A percentile compares a stretch with the other conserved stretches of the same genome.
Conservation (phyloP, 2,113 vertebrate species). For the Nannobrachium achirus region DNA sequence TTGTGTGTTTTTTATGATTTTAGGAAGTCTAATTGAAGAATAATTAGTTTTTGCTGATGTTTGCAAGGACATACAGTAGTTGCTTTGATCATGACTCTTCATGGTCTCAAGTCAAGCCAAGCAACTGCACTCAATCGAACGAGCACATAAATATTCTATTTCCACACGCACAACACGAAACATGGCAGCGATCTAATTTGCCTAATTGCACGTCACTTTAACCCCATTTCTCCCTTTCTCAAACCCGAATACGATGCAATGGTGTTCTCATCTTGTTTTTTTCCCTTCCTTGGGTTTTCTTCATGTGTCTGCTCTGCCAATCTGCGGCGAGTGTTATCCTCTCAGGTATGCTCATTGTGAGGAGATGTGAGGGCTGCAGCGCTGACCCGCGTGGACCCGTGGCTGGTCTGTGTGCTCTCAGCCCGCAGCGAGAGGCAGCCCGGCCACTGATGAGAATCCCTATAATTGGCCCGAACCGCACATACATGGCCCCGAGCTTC, state of each 20-base stretch:
- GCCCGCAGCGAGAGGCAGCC: slow-evolving; percentile 69
- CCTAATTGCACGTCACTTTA: neutral
- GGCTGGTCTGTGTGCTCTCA: slow-evolving; percentile 62
- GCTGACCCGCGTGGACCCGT: slow-evolving; percentile 70
- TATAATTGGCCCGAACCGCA: slow-evolving; percentile 78
- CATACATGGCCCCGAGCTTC: slow-evolving; percentile 68
- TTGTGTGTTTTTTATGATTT: too few species aligned
- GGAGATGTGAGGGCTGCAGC: slow-evolving; percentile 66
- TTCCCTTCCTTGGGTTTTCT: slow-evolving; percentile 3
- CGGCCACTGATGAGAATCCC: slow-evolving; percentile 75
- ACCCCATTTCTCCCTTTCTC: neutral
- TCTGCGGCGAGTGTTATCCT: slow-evolving; percentile 49
- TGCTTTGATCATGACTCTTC: too few species aligned
- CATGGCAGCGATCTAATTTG: too few species aligned
- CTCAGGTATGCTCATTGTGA: slow-evolving; percentile 70
- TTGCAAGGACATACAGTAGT: too few species aligned
- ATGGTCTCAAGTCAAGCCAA: too few species aligned
- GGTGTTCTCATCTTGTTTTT: neutral
- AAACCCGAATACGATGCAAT: too few species aligned
- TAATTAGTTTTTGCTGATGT: too few species aligned
- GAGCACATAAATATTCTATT: too few species aligned
- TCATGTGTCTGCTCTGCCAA: slow-evolving; percentile 46
- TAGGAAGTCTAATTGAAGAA: too few species aligned
- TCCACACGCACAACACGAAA: too few species aligned
- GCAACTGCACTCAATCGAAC: too few species aligned